phyloP scores from a whole-genome alignment of 1,140 invertebrate species.

The Copidosoma floridanum region DNA sequence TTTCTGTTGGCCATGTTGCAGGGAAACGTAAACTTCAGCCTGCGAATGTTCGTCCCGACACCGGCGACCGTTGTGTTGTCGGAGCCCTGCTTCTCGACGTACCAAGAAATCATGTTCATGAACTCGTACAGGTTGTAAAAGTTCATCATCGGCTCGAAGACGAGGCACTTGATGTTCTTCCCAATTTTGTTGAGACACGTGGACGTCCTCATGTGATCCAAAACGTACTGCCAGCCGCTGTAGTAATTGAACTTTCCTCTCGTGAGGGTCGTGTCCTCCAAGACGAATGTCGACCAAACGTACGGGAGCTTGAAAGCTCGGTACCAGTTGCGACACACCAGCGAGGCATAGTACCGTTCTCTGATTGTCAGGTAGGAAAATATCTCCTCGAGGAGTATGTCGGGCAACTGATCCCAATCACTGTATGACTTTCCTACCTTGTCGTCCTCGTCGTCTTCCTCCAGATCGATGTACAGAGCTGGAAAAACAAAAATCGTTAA shows the following conservation, averaged over 20 bases:
- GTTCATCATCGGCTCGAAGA: conserved; percentile 74
- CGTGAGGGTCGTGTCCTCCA: conserved; percentile 73
- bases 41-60: conserved; percentile 62
- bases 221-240: conserved; percentile 76
- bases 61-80: conserved; percentile 48
- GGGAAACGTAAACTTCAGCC: conserved; percentile 75
- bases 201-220: conserved; percentile 75
- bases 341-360: conserved; percentile 73
- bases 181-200: conserved; percentile 72
- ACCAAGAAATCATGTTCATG: conserved; percentile 77
- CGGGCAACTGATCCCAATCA: conserved; percentile 70
- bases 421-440: conserved; percentile 53
- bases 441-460: conserved; percentile 54
- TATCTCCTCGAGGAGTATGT: conserved; percentile 75
- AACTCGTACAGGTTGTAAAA: conserved; percentile 85
- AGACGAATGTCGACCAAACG: conserved; percentile 72
- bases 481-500: no score
- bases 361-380: conserved; percentile 69
- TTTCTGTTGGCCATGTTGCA: conserved; percentile 69
- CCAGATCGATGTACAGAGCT: conserved; percentile 65
- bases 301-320: conserved; percentile 71
- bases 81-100: conserved; percentile 56
- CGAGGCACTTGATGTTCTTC: conserved; percentile 64
- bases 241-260: conserved; percentile 78
- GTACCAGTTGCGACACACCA: conserved; percentile 71